Evolutionary conservation across 2,797 vertebrate species (phyloP).

Genomic region (Xenentodon cancila): DNA sequence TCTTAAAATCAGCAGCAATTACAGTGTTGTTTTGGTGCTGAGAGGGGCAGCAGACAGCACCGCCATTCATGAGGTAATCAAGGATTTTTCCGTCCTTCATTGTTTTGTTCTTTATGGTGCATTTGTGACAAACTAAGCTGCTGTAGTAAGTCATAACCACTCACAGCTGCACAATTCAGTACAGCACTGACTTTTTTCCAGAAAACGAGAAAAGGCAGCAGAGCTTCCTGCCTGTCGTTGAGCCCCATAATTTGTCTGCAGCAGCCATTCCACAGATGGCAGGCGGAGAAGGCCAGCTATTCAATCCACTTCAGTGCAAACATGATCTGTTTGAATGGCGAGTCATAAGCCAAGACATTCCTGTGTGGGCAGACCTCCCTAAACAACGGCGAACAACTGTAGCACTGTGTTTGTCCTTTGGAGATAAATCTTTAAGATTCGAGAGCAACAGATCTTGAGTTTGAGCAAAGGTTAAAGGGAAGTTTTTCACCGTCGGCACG

Average conservation of each 20-base stretch:
- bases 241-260: conserved; percentile 54
- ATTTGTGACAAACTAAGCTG: conserved; percentile 30
- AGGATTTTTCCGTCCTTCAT: conserved; percentile 29
- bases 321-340: conserved; percentile 73
- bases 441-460: conserved; percentile 33
- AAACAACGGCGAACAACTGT: conserved; percentile 66
- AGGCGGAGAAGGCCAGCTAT: conserved; percentile 65
- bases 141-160: conserved; percentile 22
- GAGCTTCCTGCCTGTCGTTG: conserved; percentile 51
- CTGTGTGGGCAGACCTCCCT: conserved; percentile 75
- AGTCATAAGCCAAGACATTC: conserved; percentile 72
- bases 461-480: conserved; percentile 48
- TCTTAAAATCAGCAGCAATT: conserved; percentile 49
- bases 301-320: conserved; percentile 69
- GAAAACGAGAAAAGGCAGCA: conserved; percentile 44
- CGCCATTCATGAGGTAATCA: conserved; percentile 42
- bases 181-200: conserved; percentile 15
- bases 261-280: conserved; percentile 75
- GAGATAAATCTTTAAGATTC: conserved; percentile 42
- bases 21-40: conserved; percentile 23
- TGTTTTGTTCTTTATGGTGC: conserved; percentile 35
- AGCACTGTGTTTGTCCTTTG: conserved; percentile 63
- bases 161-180: conserved; percentile 44
- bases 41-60: conserved; percentile 31
- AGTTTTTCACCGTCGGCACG: conserved; percentile 10